Evolutionary conservation across 2,888 invertebrate genomes (phyloP).

Genomic region (Scrobipalpa atriplicella): DNA sequence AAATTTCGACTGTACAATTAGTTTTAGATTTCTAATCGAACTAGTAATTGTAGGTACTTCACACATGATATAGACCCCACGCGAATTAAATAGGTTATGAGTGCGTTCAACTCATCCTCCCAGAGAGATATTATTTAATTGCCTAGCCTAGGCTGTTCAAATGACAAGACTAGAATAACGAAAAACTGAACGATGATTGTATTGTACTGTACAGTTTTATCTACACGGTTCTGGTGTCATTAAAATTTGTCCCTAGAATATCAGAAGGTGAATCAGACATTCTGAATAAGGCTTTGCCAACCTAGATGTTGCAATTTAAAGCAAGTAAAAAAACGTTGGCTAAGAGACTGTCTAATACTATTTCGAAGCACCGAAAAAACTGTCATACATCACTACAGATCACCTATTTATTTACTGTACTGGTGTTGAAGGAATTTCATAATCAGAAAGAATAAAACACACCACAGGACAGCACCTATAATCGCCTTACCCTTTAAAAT

Average conservation of each 20-base stretch:
- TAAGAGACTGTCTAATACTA: too few species aligned
- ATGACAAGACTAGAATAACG: too few species aligned
- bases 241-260: too few species aligned
- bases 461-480: background rate
- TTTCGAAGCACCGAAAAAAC: too few species aligned
- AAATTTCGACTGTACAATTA: background rate
- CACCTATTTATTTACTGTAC: background rate
- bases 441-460: background rate
- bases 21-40: background rate
- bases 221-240: too few species aligned
- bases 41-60: background rate
- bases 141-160: background rate
- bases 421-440: background rate
- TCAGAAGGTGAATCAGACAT: too few species aligned
- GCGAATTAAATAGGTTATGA: slow-evolving; percentile 11
- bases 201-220: too few species aligned
- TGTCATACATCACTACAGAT: background rate
- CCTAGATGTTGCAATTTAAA: too few species aligned
- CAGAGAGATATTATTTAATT: background rate
- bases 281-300: too few species aligned
- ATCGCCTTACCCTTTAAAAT: background rate
- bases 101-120: slow-evolving; percentile 14
- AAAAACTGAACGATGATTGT: too few species aligned
- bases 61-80: slow-evolving; percentile 10
- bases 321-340: too few species aligned